Evolutionary conservation across 1,140 invertebrate genomes (phyloP).

Genomic region (Halesus radiatus): DNA sequence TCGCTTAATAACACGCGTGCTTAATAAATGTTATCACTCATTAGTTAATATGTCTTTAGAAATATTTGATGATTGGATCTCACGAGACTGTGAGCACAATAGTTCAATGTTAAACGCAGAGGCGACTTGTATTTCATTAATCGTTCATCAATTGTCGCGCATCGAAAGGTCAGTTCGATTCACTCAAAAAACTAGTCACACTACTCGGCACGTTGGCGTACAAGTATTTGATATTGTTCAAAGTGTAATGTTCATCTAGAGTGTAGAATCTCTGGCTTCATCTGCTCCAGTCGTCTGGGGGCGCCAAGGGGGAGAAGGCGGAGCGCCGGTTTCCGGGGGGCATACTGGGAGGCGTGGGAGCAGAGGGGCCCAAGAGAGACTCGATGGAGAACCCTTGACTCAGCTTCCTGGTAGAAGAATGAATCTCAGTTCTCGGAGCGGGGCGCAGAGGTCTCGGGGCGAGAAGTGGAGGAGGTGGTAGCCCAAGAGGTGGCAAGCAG

Average conservation of each 20-base stretch:
- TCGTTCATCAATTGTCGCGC: too few relatives aligned
- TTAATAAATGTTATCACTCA: not conserved
- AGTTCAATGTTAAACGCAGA: too few relatives aligned
- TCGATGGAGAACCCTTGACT: conserved; percentile 70
- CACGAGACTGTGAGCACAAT: too few relatives aligned
- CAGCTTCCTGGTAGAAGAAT: conserved; percentile 59
- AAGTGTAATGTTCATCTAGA: too few relatives aligned
- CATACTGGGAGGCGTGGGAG: conserved; percentile 45
- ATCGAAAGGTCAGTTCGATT: too few relatives aligned
- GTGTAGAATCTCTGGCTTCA: conserved; percentile 61
- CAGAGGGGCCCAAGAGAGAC: conserved; percentile 63
- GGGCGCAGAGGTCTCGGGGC: conserved; percentile 65
- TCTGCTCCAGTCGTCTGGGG: conserved; percentile 69
- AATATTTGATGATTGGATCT: too few relatives aligned
- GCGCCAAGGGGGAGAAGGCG: conserved; percentile 67
- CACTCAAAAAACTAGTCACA: too few relatives aligned
- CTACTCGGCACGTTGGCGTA: too few relatives aligned
- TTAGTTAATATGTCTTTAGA: too few relatives aligned
- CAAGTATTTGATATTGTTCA: too few relatives aligned
- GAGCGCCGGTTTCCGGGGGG: conserved; percentile 63
- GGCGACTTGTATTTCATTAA: too few relatives aligned
- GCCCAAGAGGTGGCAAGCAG: conserved; percentile 51
- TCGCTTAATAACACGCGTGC: not conserved
- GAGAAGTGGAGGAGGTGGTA: conserved; percentile 58
- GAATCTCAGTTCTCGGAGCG: conserved; percentile 63